Percentiles rank a stretch among this genome's conserved stretches.
Evolutionary conservation across 1,140 invertebrate genomes (phyloP).

Genomic region (Penaeus japonicus): DNA sequence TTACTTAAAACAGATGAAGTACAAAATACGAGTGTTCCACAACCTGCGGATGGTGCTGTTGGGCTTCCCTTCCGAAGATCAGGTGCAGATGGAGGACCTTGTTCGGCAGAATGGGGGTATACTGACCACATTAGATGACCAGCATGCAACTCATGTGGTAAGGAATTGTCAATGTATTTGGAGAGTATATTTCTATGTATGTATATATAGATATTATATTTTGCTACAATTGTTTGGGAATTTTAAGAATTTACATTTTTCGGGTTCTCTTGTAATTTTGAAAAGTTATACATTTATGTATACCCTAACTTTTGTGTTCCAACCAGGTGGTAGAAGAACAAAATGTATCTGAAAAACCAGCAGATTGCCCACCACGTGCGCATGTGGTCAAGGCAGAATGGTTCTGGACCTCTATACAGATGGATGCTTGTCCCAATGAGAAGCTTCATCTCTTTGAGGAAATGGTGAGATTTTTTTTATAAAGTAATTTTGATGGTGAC

Average conservation of each 20-base stretch:
- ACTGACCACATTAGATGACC: slow-evolving; percentile 53
- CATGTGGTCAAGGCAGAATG: slow-evolving; percentile 89
- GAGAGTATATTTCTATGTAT: too few species aligned
- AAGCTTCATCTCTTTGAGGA: slow-evolving; percentile 79
- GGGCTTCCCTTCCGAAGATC: slow-evolving; percentile 67
- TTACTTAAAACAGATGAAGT: slow-evolving; percentile 61
- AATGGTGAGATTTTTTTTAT: slow-evolving; percentile 19
- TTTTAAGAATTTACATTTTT: too few species aligned
- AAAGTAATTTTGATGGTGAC: background rate
- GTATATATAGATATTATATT: too few species aligned
- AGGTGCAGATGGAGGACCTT: slow-evolving; percentile 67
- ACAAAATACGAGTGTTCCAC: slow-evolving; percentile 67
- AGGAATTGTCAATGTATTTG: background rate
- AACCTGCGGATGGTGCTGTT: slow-evolving; percentile 66
- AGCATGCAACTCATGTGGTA: slow-evolving; percentile 53
- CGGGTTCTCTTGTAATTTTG: too few species aligned
- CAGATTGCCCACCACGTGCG: slow-evolving; percentile 57
- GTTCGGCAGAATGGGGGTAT: slow-evolving; percentile 57
- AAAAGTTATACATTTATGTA: background rate
- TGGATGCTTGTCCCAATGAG: slow-evolving; percentile 90
- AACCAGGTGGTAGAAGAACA: slow-evolving; percentile 61
- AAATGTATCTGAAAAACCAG: slow-evolving; percentile 55
- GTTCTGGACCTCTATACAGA: slow-evolving; percentile 98
- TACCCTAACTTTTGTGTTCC: slow-evolving; percentile 40
- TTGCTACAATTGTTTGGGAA: too few species aligned